Percentiles rank a stretch among this genome's conserved stretches.
Conservation (phyloP, 2,797 vertebrate genomes). For the Cyclopterus lumpus region DNA sequence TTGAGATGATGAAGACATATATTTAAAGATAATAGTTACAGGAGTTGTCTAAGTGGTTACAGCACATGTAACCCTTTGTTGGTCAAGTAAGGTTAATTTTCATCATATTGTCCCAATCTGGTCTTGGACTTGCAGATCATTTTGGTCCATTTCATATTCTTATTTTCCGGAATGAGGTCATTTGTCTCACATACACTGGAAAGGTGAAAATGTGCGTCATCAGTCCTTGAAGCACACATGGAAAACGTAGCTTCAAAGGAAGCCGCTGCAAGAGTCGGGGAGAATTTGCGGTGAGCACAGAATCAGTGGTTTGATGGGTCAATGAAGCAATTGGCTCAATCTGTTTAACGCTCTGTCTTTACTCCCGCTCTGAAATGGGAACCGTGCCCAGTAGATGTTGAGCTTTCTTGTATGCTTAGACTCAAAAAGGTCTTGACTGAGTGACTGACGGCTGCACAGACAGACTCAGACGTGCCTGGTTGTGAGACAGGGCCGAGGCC, state of each 20-base stretch:
- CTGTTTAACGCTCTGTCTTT: neutral
- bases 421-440: constrained; percentile 11
- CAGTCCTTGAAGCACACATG: neutral
- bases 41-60: neutral
- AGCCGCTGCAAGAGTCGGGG: neutral
- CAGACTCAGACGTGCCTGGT: constrained; percentile 34
- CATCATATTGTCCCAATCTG: neutral
- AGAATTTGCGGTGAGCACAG: neutral
- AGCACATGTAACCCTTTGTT: neutral
- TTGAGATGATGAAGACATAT: neutral
- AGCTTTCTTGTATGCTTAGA: constrained; percentile 12
- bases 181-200: neutral
- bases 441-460: constrained; percentile 56
- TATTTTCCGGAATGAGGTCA: neutral
- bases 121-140: neutral
- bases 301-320: constrained; percentile 13
- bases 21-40: neutral
- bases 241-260: neutral
- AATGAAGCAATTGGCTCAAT: constrained; percentile 1
- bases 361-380: neutral
- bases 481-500: constrained; percentile 20
- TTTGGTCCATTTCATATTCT: neutral
- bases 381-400: neutral
- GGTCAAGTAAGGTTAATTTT: neutral
- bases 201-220: constrained; percentile 5